phyloP scores from a whole-genome alignment of 2,113 vertebrate species.

The Rhinopithecus roxellana region DNA sequence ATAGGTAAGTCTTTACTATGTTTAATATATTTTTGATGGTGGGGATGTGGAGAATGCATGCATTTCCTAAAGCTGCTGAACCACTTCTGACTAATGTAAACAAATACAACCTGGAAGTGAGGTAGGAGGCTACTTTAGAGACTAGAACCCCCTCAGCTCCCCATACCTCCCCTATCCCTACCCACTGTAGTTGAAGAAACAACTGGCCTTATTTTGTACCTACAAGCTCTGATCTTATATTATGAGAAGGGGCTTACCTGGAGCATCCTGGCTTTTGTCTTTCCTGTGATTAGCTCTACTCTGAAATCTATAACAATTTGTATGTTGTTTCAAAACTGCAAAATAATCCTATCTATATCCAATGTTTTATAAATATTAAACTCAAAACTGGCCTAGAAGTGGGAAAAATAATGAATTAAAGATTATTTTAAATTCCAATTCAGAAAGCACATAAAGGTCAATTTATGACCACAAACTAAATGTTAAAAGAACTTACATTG shows the following conservation, averaged over 20 bases:
- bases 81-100: background rate
- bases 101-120: background rate
- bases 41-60: background rate
- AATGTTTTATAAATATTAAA: conserved; percentile 1
- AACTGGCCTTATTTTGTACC: background rate
- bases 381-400: background rate
- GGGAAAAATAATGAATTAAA: background rate
- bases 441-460: background rate
- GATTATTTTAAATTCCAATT: background rate
- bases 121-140: background rate
- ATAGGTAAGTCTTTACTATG: background rate
- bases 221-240: background rate
- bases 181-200: background rate
- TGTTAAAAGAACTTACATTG: background rate
- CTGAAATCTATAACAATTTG: background rate
- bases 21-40: conserved; percentile 6
- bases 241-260: background rate
- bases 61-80: conserved; percentile 11
- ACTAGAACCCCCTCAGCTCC: background rate
- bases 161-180: too few species aligned
- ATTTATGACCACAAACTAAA: background rate
- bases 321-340: background rate
- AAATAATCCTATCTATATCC: background rate
- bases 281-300: background rate
- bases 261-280: background rate